Conservation (phyloP, 2,797 vertebrate genomes). For the Xenentodon cancila region DNA sequence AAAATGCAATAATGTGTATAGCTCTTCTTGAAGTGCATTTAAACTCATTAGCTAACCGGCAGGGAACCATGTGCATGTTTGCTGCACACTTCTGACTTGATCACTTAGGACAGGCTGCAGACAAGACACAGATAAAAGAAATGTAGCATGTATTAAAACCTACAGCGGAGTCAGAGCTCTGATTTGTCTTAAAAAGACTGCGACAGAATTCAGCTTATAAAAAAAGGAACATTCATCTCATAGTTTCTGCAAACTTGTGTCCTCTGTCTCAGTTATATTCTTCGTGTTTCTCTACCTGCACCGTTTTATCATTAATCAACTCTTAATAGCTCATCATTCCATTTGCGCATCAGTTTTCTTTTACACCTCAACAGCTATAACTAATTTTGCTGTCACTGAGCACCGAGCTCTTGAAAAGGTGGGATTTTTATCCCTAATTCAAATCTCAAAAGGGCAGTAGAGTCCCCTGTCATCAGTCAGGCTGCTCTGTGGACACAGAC, state of each 20-base stretch:
- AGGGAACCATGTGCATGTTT: too few relatives aligned
- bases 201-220: neutral
- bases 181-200: neutral
- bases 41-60: too few relatives aligned
- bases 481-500: constrained; percentile 24
- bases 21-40: too few relatives aligned
- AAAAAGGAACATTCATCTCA: neutral
- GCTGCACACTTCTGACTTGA: too few relatives aligned
- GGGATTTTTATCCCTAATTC: constrained; percentile 11
- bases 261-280: neutral
- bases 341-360: constrained; percentile 3
- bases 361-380: constrained; percentile 6
- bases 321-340: constrained; percentile 20
- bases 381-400: constrained; percentile 28
- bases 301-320: neutral
- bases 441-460: constrained; percentile 7
- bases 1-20: too few relatives aligned
- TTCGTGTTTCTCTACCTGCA: neutral
- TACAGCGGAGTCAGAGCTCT: neutral
- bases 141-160: neutral
- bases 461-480: constrained; percentile 12
- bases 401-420: constrained; percentile 1
- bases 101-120: neutral
- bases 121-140: neutral
- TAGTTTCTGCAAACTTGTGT: constrained; percentile 1